Conservation (phyloP, 2,888 invertebrate species). For the Hirtodrosophila histrioides region DNA sequence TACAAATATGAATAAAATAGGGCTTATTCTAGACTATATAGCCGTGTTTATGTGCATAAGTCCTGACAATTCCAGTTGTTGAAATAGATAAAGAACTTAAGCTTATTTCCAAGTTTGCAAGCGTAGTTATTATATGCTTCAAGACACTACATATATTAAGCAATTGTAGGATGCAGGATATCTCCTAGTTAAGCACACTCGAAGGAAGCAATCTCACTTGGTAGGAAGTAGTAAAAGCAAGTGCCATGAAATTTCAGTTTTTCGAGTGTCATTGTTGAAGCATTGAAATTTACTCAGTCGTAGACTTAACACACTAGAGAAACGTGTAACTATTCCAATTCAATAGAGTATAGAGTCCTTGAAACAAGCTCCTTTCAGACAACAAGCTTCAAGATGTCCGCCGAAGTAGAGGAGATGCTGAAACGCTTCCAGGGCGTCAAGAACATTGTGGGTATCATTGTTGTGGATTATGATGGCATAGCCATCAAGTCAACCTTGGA, state of each 20-base stretch:
- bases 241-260: constrained; percentile 1
- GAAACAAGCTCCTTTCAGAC: background rate
- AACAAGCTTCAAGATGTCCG: constrained; percentile 47
- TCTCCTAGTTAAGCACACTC: too few relatives aligned
- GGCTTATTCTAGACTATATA: too few relatives aligned
- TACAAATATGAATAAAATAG: too few relatives aligned
- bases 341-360: background rate
- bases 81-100: too few relatives aligned
- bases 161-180: too few relatives aligned
- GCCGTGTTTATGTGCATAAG: too few relatives aligned
- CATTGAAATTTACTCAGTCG: constrained; percentile 14
- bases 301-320: background rate
- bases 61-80: too few relatives aligned
- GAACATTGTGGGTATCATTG: constrained; percentile 59
- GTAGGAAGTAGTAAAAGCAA: background rate
- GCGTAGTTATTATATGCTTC: too few relatives aligned
- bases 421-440: constrained; percentile 56
- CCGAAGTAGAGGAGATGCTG: constrained; percentile 66
- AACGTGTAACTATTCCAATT: background rate
- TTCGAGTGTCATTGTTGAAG: background rate
- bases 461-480: constrained; percentile 67
- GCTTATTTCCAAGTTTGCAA: too few relatives aligned
- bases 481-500: constrained; percentile 70
- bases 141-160: too few relatives aligned
- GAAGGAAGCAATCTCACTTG: too few relatives aligned